These are phyloP conservation scores for Heliocidaris tuberculata DNA, from an alignment of 35 echinoderm and acorn worm species.

Conservation along the genomic window DNA sequence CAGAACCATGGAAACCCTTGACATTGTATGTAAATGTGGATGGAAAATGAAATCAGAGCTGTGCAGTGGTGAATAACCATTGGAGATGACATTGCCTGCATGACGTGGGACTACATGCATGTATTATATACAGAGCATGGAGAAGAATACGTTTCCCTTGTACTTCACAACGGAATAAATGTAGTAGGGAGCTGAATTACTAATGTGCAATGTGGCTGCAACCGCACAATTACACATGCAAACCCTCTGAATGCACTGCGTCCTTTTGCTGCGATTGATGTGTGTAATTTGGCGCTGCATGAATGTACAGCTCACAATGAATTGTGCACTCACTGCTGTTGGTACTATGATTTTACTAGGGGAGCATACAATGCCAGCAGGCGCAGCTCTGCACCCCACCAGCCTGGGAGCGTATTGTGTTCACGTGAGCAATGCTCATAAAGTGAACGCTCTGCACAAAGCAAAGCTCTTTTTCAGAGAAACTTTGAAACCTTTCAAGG, in stretches of 20 bases:
- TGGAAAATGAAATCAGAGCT: neutral
- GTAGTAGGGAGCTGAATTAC: constrained; percentile 9
- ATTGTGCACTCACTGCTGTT: neutral
- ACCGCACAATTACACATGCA: constrained; percentile 1
- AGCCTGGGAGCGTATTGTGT: neutral
- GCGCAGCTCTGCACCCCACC: neutral
- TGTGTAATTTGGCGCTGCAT: constrained; percentile 1
- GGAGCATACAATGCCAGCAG: neutral
- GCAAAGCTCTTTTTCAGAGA: too few relatives aligned
- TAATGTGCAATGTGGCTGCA: neutral
- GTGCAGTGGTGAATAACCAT: neutral
- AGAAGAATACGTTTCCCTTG: neutral
- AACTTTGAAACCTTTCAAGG: too few relatives aligned
- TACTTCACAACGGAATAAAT: constrained; percentile 12
- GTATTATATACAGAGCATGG: neutral
- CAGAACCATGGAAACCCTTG: neutral
- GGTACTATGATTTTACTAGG: neutral
- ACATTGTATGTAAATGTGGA: neutral
- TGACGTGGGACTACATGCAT: neutral
- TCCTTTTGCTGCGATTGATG: constrained; percentile 9
- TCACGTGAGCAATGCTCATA: too few relatives aligned
- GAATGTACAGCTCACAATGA: constrained; percentile 16
- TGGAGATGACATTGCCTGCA: neutral
- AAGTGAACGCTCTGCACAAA: too few relatives aligned
- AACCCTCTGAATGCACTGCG: neutral